Evolutionary conservation across 2,888 invertebrate genomes (phyloP), one percentile per base, ranked within the genome.

Genomic region (Lydus trimaculatus): DNA sequence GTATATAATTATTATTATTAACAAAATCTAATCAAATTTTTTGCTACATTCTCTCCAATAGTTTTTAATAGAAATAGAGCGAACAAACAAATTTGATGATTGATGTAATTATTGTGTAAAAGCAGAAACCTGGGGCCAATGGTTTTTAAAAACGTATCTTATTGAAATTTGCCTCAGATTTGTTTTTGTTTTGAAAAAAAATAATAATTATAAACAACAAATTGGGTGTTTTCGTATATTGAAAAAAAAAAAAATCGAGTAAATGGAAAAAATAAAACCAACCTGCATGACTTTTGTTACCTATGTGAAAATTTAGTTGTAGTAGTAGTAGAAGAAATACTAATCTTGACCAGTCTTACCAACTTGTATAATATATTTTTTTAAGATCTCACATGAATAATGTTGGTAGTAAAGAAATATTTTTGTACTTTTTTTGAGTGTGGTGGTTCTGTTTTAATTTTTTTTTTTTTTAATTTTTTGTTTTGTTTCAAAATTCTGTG

Each of bases 71-170:
- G n/a, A n/a, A n/a, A n/a, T n/a, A n/a, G n/a, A 56, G 17, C 15
- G 63, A 67, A 60, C 67, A 61, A 67, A 67, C 52, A 56, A 65
- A 65, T n/a, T n/a, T n/a, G n/a, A n/a, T n/a, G n/a, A n/a, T 65
- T 69, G 65, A 67, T 71, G 65, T 64, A 72, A 65, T 65, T 69
- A 43, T 70, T 72, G 75, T 76, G 72, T 43, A 7, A 43, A 25
- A 56, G 9, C 5, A 75, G 69, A 73, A 72, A 78, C 56, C 84
- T 83, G 84, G 84, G 84, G 84, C 84, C 84, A 84, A 83, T 80
- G 77, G 73, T 79, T 78, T 79, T 78, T 75, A 78, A 80, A 78
- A 80, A 82, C 81, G 81, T 83, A 83, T 83, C 83, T 83, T 82
- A 83, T 80, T 79, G 61, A 79, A 75, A 75, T 69, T 80, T 80